Evolutionary conservation across 2,797 vertebrate species (phyloP).

Genomic region (Premnoplex brunnescens): DNA sequence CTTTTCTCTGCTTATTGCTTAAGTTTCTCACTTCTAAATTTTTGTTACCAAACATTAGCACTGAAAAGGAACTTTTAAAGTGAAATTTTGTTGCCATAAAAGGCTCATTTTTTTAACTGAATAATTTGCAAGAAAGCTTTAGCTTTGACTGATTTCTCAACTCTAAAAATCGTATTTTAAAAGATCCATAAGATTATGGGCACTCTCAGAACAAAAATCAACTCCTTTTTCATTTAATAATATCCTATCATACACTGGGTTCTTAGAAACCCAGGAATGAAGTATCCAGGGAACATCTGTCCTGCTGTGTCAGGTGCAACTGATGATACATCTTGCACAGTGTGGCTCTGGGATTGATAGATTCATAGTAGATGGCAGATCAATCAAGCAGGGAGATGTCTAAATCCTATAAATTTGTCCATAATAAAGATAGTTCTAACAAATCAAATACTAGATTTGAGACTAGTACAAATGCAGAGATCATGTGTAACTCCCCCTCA

Average conservation of each 20-base stretch:
- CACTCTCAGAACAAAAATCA: background rate
- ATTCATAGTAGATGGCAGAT: background rate
- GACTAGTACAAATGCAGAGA: background rate
- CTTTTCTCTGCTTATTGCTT: background rate
- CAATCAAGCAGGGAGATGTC: background rate
- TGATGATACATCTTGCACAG: background rate
- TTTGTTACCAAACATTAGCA: background rate
- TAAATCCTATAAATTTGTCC: background rate
- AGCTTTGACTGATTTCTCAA: background rate
- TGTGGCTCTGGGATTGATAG: background rate
- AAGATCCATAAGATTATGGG: background rate
- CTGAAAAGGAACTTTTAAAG: background rate
- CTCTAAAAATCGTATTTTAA: background rate
- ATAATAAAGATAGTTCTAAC: background rate
- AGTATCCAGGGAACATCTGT: background rate
- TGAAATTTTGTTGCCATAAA: background rate
- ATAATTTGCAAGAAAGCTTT: background rate
- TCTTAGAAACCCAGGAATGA: background rate
- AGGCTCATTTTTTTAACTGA: background rate
- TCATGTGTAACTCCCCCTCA: fast-evolving
- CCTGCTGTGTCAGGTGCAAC: background rate
- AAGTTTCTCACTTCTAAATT: background rate
- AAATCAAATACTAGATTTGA: background rate
- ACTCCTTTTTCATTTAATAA: background rate
- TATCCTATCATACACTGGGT: fast-evolving